Evolutionary conservation across 92 coral and sea anemone species (phyloP), one percentile per base, ranked within the genome.

Genomic region (Montipora capitata): DNA sequence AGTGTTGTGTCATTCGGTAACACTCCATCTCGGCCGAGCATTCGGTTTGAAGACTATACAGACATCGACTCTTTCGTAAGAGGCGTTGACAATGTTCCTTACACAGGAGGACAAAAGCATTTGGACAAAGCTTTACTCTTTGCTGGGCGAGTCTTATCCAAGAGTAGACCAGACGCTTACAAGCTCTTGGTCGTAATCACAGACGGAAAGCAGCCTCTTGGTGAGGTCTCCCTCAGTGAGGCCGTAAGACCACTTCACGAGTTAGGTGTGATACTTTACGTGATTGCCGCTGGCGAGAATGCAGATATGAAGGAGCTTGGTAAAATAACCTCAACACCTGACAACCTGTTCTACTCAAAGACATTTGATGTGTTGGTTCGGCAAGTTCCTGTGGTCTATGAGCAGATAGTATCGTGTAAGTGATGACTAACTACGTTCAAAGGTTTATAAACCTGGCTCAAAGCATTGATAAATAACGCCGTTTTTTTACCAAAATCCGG

Each of bases 131-230:
- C 92, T 7, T 89, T 96, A 43, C 39, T 81, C 13, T 79, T 75
- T 20, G 88, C 94, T 10, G 93, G 86, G 52, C 87, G 91, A 64
- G 63, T 91, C 51, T 87, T 94, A 6, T 82, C 92, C 9, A 91
- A 91, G 75, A 76, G 88, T 51, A 78, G 99, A 48, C 89, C 88
- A 16, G 86, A 89, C 44, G 90, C 88, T 17, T 70, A 78, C 71
- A 96, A 96, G 66, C 61, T 96, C 57, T 93, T 91, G 41, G 69
- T 96, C 56, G 54, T 96, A 5, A 74, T 96, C 40, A 89, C 99
- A 2, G 96, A 80, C 68, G 96, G 99, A 8, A 85, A 88, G 89
- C 49, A 57, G 15, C 63, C 69, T 12, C 92, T 95, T 70, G 99
- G 94, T 6, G 67, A 57, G 7, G 98, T 92, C 16, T 90, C 93